These are phyloP conservation scores for Ophonus ardosiacus DNA, from an alignment of 2,888 invertebrate species.

Conservation along the genomic window DNA sequence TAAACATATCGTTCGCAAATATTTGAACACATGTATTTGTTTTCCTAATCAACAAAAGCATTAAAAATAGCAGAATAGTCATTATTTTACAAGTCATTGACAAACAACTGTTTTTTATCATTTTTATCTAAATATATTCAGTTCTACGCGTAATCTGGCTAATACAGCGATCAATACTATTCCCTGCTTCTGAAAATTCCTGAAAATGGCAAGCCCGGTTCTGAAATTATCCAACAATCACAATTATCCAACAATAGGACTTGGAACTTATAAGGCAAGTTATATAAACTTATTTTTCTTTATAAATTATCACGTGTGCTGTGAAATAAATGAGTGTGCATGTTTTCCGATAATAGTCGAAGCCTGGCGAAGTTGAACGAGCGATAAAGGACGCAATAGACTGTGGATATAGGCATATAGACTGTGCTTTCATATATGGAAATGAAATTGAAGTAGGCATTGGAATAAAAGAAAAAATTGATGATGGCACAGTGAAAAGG, in stretches of 20 bases:
- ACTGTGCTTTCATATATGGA: slow-evolving; percentile 58
- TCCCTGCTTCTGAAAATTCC: neutral
- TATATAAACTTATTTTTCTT: neutral
- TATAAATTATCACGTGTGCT: neutral
- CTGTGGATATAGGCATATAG: slow-evolving; percentile 57
- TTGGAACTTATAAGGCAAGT: slow-evolving; percentile 59
- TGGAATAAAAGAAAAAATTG: slow-evolving; percentile 78
- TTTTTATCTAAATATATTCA: no score
- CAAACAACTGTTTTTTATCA: no score
- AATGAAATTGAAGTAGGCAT: slow-evolving; percentile 57
- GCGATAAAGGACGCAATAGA: slow-evolving; percentile 61
- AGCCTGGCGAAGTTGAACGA: slow-evolving; percentile 56
- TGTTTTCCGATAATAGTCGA: slow-evolving; percentile 48
- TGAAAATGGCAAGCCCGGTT: slow-evolving; percentile 41
- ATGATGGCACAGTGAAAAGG: slow-evolving; percentile 77
- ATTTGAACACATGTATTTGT: no score
- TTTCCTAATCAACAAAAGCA: neutral
- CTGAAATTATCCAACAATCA: slow-evolving; percentile 44
- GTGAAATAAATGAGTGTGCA: neutral
- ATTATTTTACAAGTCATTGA: no score
- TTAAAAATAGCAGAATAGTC: no score
- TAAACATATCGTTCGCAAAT: no score
- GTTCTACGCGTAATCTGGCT: no score
- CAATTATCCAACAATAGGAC: slow-evolving; percentile 46
- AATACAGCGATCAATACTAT: neutral